Conservation (phyloP, 2,797 vertebrate species). For the Austrolebias charrua region DNA sequence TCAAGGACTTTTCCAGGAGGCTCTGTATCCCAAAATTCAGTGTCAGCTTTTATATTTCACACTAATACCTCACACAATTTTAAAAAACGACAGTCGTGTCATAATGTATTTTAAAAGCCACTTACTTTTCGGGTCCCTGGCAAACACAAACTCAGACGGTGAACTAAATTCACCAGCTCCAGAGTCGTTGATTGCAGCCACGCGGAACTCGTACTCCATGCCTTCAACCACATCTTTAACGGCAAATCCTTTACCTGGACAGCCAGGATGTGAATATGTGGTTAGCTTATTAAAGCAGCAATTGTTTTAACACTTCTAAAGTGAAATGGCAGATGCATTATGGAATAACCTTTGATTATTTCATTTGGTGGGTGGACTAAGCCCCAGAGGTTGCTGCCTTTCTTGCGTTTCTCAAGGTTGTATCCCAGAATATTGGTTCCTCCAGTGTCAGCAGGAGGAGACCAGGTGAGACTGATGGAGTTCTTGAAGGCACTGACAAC, state of each 20-base stretch:
- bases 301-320: background rate
- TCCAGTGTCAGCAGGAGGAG: slow-evolving; percentile 78
- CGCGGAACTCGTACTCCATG: slow-evolving; percentile 88
- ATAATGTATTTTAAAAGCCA: slow-evolving; percentile 25
- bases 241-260: slow-evolving; percentile 73
- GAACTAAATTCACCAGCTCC: slow-evolving; percentile 85
- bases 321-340: slow-evolving; percentile 6
- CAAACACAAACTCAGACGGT: slow-evolving; percentile 84
- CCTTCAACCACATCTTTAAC: slow-evolving; percentile 83
- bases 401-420: slow-evolving; percentile 88
- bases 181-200: slow-evolving; percentile 85
- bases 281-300: background rate
- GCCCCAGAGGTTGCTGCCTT: slow-evolving; percentile 85
- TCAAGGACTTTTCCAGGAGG: slow-evolving; percentile 83
- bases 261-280: background rate
- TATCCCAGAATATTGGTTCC: slow-evolving; percentile 85
- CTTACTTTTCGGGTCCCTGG: slow-evolving; percentile 87
- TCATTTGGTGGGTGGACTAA: slow-evolving; percentile 71
- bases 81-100: background rate
- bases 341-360: slow-evolving; percentile 75
- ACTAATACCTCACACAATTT: slow-evolving; percentile 4
- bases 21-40: slow-evolving; percentile 73
- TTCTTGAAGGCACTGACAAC: slow-evolving; percentile 80
- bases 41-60: slow-evolving; percentile 16
- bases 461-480: slow-evolving; percentile 84